Evolutionary conservation across 2,113 vertebrate species (phyloP).

Genomic region (Neolamprologus sp.): DNA sequence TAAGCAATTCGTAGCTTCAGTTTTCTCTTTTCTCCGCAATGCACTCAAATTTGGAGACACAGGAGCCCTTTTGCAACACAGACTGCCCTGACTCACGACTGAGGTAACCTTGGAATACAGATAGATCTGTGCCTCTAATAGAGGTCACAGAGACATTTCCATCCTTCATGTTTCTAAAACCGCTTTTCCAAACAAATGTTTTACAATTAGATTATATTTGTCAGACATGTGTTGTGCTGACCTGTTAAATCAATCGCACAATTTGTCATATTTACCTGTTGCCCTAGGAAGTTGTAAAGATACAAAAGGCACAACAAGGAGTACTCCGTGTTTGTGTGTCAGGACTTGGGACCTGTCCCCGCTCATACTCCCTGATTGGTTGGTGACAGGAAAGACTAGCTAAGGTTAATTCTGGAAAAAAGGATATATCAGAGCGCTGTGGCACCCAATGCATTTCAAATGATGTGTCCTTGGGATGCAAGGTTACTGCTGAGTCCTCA

Average conservation of each 20-base stretch:
- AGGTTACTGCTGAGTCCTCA: constrained; percentile 50
- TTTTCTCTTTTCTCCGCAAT: constrained; percentile 20
- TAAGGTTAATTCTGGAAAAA: constrained; percentile 60
- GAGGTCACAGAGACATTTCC: constrained; percentile 44
- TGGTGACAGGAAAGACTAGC: constrained; percentile 51
- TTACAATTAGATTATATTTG: constrained; percentile 45
- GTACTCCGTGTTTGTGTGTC: not conserved
- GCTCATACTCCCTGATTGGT: constrained; percentile 43
- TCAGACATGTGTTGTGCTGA: constrained; percentile 11
- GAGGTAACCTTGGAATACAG: constrained; percentile 45
- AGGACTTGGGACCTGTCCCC: constrained; percentile 44
- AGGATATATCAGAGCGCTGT: constrained; percentile 50
- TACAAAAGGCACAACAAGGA: not conserved
- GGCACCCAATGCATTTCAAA: constrained; percentile 73
- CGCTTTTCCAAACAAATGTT: constrained; percentile 7
- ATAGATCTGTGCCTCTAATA: constrained; percentile 22
- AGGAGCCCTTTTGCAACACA: not conserved
- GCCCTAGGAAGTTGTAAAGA: not conserved
- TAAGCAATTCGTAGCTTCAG: constrained; percentile 57
- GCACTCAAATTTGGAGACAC: constrained; percentile 20
- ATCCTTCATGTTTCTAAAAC: constrained; percentile 7
- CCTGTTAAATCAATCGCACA: constrained; percentile 2
- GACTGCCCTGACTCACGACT: not conserved
- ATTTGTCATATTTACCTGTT: constrained; percentile 31
- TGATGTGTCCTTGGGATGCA: constrained; percentile 66